A percentile compares a stretch with the other conserved stretches of the same genome.
phyloP scores from a whole-genome alignment of 2,888 invertebrate species.

The Suillia variegata region DNA sequence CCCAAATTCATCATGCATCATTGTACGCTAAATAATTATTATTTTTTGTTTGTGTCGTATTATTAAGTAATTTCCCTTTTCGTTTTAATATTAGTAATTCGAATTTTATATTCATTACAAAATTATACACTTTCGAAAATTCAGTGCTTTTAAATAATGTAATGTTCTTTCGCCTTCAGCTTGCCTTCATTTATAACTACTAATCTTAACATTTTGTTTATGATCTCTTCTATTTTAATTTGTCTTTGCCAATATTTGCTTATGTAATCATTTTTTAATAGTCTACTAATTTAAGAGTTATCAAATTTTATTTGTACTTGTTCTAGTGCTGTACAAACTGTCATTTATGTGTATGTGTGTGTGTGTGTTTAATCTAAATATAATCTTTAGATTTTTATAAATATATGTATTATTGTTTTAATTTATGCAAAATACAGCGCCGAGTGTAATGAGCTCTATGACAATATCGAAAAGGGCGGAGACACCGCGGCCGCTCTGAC shows the following conservation, averaged over 20 bases:
- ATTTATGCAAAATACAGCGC: slow-evolving; percentile 47
- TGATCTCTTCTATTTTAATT: not conserved
- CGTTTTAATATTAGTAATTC: not conserved
- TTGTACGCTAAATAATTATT: not conserved
- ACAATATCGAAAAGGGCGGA: slow-evolving; percentile 49
- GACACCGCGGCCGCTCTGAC: slow-evolving; percentile 36
- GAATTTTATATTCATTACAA: too few relatives aligned
- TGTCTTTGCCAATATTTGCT: slow-evolving; percentile 13
- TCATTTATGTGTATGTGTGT: not conserved
- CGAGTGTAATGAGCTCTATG: slow-evolving; percentile 57
- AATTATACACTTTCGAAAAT: too few relatives aligned
- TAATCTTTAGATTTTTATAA: not conserved
- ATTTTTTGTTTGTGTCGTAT: not conserved
- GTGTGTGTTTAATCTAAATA: too few relatives aligned
- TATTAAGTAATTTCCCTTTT: not conserved
- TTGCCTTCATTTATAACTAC: slow-evolving; percentile 4
- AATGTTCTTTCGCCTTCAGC: not conserved
- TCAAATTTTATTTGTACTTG: not conserved
- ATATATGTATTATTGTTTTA: not conserved
- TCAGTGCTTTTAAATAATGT: too few relatives aligned
- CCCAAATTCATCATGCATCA: not conserved
- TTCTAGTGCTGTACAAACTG: slow-evolving; percentile 4
- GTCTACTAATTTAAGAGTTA: slow-evolving; percentile 10
- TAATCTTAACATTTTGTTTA: slow-evolving; percentile 2
- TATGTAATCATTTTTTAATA: slow-evolving; percentile 25